Conservation (phyloP, 2,113 vertebrate genomes). For the Ailurus styani region DNA sequence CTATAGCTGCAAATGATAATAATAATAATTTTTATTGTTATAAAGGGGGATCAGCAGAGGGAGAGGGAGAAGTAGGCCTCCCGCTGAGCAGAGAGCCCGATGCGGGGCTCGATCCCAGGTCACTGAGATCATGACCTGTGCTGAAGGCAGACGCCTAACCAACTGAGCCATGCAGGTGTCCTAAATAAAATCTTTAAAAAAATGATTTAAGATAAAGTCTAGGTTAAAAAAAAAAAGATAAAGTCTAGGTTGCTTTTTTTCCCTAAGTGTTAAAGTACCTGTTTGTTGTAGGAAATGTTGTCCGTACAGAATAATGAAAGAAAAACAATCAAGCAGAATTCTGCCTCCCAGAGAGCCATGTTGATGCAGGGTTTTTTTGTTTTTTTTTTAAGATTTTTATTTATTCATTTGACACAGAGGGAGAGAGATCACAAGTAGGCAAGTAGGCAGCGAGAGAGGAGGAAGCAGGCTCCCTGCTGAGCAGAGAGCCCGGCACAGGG, state of each 20-base stretch:
- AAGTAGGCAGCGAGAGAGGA: too few relatives aligned
- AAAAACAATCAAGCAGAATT: not conserved
- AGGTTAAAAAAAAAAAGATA: not conserved
- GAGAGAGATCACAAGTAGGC: too few relatives aligned
- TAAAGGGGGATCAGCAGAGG: not conserved
- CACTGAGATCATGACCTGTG: not conserved
- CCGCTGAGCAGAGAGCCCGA: too few relatives aligned
- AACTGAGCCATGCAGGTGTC: not conserved
- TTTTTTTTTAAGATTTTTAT: too few relatives aligned
- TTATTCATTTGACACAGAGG: too few relatives aligned
- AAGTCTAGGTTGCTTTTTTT: not conserved
- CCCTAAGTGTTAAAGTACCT: not conserved
- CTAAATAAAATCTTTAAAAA: too few relatives aligned
- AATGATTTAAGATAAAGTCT: not conserved
- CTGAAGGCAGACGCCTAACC: not conserved
- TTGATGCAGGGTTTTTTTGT: too few relatives aligned
- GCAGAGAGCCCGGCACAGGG: too few relatives aligned
- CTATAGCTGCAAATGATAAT: not conserved
- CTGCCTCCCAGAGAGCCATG: not conserved
- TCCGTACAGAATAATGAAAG: not conserved
- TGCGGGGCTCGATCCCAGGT: too few relatives aligned
- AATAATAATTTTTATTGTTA: too few relatives aligned
- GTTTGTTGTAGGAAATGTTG: not conserved
- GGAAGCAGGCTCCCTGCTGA: too few relatives aligned
- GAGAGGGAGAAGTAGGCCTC: not conserved